Percentiles rank a stretch among this genome's conserved stretches.
phyloP scores from a whole-genome alignment of 2,113 vertebrate species.

The Nycticorax nycticorax region DNA sequence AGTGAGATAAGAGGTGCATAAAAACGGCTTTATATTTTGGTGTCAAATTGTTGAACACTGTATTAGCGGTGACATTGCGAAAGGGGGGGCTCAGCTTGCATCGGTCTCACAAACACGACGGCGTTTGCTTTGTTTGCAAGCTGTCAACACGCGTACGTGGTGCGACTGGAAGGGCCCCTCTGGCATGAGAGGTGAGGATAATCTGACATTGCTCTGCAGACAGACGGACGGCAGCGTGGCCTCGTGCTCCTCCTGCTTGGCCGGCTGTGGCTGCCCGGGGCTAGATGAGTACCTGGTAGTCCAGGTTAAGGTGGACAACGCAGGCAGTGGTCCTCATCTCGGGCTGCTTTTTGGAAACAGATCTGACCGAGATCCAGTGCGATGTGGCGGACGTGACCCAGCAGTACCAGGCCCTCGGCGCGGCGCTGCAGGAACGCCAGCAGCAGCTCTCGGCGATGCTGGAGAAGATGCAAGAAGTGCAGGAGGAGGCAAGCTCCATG shows the following conservation, averaged over 20 bases:
- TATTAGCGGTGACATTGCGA: not conserved
- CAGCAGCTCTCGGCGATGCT: constrained; percentile 78
- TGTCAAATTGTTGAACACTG: not conserved
- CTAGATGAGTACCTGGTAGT: rapidly evolving
- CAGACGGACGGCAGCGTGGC: rapidly evolving
- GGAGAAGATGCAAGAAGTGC: constrained; percentile 79
- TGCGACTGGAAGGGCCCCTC: not conserved
- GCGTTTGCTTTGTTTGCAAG: not conserved
- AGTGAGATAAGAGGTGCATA: not conserved
- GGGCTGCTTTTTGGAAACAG: constrained; percentile 64
- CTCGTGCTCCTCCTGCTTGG: not conserved
- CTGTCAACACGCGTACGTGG: rapidly evolving
- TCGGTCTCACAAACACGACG: not conserved
- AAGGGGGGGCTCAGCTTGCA: not conserved
- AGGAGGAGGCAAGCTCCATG: constrained; percentile 77
- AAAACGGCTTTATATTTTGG: not conserved
- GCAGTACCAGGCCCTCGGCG: constrained; percentile 83
- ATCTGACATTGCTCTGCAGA: rapidly evolving
- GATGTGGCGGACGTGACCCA: constrained; percentile 85
- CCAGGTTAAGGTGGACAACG: rapidly evolving
- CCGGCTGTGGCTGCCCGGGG: not conserved
- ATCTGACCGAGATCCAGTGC: constrained; percentile 94
- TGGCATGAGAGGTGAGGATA: not conserved
- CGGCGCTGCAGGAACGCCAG: constrained; percentile 76
- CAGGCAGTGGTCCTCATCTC: rapidly evolving